These are phyloP conservation scores for Sporophila hypoxantha DNA, from an alignment of 2,113 vertebrate species.

Conservation along the genomic window DNA sequence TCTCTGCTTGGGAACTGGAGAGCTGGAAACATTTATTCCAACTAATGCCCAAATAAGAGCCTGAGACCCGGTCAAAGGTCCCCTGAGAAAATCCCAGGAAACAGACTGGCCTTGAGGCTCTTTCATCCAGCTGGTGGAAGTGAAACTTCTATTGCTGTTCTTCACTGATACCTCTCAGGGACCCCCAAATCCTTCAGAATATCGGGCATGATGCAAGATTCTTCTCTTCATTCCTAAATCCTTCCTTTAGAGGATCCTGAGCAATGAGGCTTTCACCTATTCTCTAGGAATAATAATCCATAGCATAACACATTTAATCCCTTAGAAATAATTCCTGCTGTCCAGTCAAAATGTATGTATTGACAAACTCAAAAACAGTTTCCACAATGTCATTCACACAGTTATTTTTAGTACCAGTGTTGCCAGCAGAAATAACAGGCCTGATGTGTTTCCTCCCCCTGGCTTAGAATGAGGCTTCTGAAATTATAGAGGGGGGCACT, in stretches of 20 bases:
- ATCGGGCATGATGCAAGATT: background rate
- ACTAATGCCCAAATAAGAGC: background rate
- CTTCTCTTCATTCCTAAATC: background rate
- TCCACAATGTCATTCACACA: background rate
- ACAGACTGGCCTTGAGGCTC: background rate
- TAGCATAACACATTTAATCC: background rate
- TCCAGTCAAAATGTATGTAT: slow-evolving; percentile 10
- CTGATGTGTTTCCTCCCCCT: background rate
- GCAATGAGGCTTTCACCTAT: background rate
- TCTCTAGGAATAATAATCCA: background rate
- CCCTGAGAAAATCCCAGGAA: background rate
- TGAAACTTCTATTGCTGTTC: background rate
- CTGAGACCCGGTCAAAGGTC: background rate
- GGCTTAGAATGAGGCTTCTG: background rate
- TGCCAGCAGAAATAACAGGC: slow-evolving; percentile 30
- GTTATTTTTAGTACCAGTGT: background rate
- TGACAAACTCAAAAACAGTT: background rate
- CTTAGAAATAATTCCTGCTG: background rate
- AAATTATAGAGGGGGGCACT: slow-evolving; percentile 23
- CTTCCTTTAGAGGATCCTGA: background rate
- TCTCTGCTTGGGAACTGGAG: background rate
- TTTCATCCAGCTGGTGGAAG: background rate
- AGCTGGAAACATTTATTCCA: background rate
- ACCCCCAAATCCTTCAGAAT: background rate
- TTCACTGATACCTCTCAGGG: background rate